Base-by-base conservation (phyloP, 2,888 invertebrate species). In the Bellardia pandia region DNA sequence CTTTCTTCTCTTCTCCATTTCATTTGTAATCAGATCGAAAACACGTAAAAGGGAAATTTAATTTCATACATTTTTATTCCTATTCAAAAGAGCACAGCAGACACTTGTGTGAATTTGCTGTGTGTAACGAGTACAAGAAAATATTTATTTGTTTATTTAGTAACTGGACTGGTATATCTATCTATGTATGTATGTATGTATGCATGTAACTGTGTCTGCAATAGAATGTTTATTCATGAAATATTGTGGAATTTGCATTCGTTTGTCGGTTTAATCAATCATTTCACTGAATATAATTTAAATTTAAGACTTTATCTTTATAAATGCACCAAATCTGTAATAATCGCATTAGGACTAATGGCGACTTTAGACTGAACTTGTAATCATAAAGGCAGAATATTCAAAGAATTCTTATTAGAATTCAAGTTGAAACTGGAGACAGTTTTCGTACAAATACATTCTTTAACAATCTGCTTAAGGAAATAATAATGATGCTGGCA, bases 191-290 rank as follows among this genome's bases (percentile, higher is more conserved):
- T 68, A 30, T 16, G n/a, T 23, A 40, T 16, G n/a, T 23, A 45
- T 1, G 42, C 13, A 48, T 45, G 62, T 51, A 53, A 48, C n/a
- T 66, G n/a, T 76, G 53, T 11, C 6, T 40, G 13, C 7, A 16
- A 6, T 23, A 56, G 23, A 83, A 69, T 75, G 58, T 45, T 58
- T 37, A 75, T 45, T 58, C 23, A 75, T 77, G 79, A 74, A 69
- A 79, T 69, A 79, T 82, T 71, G 53, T 23, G 8, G 42, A 11
- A 64, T 71, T 83, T 71, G 64, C 48, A 62, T 69, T 74, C 69
- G 68, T 85, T 87, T 87, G 85, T 81, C 87, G 85, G 87, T 74
- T 78, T 75, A 85, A 85, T 85, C 85, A 87, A 85, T 87, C 87
- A 84, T 71, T 62, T 51, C 56, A 40, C 58, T 58, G 74, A 72